Base-by-base conservation (phyloP, 1,140 invertebrate genomes). In the Leptonema lineaticorne region DNA sequence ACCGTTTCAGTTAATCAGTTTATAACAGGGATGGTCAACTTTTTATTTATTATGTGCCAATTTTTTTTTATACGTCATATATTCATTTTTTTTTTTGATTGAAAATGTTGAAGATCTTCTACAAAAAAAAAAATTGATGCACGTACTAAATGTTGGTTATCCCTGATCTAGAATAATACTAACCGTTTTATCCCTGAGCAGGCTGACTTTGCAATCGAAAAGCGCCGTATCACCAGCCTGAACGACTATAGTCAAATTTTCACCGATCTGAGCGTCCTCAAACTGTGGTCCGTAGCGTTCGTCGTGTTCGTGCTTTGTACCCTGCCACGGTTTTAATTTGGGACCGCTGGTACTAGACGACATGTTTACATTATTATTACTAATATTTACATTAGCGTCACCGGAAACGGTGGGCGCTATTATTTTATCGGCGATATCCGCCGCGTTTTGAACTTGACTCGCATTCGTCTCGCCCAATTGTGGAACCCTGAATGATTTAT, bases 101-200 rank as follows among this genome's bases (percentile, higher is more conserved):
- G n/a, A n/a, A n/a, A n/a, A n/a, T n/a, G n/a, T n/a, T n/a, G n/a
- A n/a, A n/a, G n/a, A n/a, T n/a, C n/a, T n/a, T n/a, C n/a, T n/a
- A n/a, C n/a, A n/a, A n/a, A n/a, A n/a, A n/a, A n/a, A n/a, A n/a
- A n/a, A n/a, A n/a, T n/a, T n/a, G n/a, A n/a, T n/a, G n/a, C n/a
- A n/a, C n/a, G n/a, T n/a, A n/a, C n/a, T n/a, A n/a, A n/a, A n/a
- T n/a, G n/a, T n/a, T n/a, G n/a, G n/a, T n/a, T n/a, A n/a, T n/a
- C n/a, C n/a, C n/a, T n/a, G n/a, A n/a, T n/a, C n/a, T n/a, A n/a
- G n/a, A n/a, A n/a, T n/a, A n/a, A n/a, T n/a, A 82, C 90, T 88
- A 77, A 93, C 92, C 78, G 90, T 93, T 86, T 93, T 93, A 82
- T 93, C 91, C 75, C 92, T 90, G 18, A 94, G 83, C 66, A 92